Conservation (phyloP, 2,113 vertebrate species). For the Asarcornis scutulata region DNA sequence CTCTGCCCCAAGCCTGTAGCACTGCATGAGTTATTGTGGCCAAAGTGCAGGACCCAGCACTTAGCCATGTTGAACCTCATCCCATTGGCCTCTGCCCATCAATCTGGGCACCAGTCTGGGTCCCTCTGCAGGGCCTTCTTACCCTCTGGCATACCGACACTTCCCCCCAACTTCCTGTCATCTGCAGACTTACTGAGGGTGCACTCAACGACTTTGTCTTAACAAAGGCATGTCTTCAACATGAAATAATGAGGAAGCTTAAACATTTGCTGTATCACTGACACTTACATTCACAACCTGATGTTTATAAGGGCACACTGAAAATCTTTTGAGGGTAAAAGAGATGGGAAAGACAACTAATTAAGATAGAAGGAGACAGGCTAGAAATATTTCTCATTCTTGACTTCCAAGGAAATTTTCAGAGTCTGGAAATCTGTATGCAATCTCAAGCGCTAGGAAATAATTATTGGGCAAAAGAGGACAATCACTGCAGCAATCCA, state of each 20-base stretch:
- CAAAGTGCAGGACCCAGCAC: no score
- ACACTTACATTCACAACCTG: background rate
- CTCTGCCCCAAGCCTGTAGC: no score
- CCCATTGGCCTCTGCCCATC: no score
- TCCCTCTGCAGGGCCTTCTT: no score
- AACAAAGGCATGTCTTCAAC: background rate
- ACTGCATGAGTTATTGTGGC: no score
- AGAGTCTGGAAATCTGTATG: background rate
- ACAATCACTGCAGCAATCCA: background rate
- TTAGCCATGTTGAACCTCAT: no score
- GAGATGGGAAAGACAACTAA: background rate
- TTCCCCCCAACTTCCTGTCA: no score
- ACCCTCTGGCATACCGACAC: no score
- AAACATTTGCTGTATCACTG: background rate
- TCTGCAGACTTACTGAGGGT: no score
- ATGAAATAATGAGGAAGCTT: background rate
- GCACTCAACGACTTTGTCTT: background rate
- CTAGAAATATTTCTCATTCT: background rate
- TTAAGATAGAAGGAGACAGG: background rate
- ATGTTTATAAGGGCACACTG: background rate
- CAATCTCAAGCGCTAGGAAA: background rate
- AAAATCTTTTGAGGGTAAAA: background rate
- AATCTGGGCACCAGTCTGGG: no score
- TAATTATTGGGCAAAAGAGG: background rate
- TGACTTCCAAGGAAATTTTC: background rate